Conservation (phyloP, 2,888 invertebrate genomes). For the Odontothrips loti region DNA sequence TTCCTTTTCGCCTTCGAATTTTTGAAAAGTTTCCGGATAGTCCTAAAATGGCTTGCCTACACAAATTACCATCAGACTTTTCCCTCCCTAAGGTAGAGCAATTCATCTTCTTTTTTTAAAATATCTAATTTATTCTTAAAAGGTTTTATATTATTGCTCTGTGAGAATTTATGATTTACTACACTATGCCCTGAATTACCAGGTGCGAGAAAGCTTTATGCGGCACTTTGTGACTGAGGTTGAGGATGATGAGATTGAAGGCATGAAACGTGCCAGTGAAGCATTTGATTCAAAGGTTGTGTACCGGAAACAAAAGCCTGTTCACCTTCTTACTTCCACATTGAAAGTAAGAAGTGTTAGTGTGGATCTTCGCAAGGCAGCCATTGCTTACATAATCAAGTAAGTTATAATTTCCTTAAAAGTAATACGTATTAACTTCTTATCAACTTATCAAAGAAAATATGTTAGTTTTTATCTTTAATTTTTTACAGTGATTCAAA, state of each 20-base stretch:
- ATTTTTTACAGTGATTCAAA: slow-evolving; percentile 73
- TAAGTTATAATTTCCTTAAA: slow-evolving; percentile 46
- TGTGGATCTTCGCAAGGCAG: slow-evolving; percentile 71
- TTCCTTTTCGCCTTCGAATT: slow-evolving; percentile 90
- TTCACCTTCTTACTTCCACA: slow-evolving; percentile 74
- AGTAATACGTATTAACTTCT: background rate
- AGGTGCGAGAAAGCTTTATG: slow-evolving; percentile 97
- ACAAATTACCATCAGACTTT: slow-evolving; percentile 90
- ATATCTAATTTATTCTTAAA: background rate
- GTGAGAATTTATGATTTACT: slow-evolving; percentile 30
- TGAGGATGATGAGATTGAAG: slow-evolving; percentile 70
- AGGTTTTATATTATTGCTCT: slow-evolving; percentile 28
- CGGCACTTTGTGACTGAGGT: slow-evolving; percentile 90
- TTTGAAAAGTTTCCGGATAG: slow-evolving; percentile 99
- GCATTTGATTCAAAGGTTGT: slow-evolving; percentile 68
- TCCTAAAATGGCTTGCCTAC: slow-evolving; percentile 94
- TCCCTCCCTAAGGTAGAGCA: slow-evolving; percentile 74
- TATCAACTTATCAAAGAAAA: background rate
- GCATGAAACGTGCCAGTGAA: slow-evolving; percentile 51
- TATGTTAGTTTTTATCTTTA: slow-evolving; percentile 28
- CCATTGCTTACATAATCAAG: slow-evolving; percentile 85
- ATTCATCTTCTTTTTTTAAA: too few species aligned
- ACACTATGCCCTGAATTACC: slow-evolving; percentile 32
- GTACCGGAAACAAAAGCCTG: slow-evolving; percentile 78
- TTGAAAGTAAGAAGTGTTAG: slow-evolving; percentile 78